Conservation (phyloP, 2,113 vertebrate species). For the Neogale vison region DNA sequence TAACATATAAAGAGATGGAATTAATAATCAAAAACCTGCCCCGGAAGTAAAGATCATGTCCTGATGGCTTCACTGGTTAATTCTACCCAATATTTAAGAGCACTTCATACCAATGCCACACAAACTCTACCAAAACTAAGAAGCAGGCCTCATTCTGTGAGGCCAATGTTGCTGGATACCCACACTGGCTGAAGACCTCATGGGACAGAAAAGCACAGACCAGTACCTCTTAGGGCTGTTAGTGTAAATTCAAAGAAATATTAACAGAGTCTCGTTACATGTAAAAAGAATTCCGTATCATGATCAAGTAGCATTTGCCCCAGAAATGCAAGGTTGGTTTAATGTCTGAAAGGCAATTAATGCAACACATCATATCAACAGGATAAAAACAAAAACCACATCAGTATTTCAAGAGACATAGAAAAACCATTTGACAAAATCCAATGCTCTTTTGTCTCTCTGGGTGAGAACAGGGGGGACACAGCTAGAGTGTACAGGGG, state of each 20-base stretch:
- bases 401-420: not conserved
- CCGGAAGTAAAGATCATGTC: not conserved
- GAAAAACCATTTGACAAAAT: not conserved
- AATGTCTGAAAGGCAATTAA: not conserved
- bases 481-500: accelerated
- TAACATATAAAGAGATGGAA: not conserved
- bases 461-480: not conserved
- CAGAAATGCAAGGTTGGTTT: not conserved
- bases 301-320: not conserved
- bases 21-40: not conserved
- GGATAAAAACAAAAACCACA: not conserved
- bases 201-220: not conserved
- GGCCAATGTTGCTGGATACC: not conserved
- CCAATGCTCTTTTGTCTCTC: too few relatives aligned
- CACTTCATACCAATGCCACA: not conserved
- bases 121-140: not conserved
- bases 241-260: not conserved
- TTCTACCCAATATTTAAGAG: not conserved
- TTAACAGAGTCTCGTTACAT: not conserved
- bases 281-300: not conserved
- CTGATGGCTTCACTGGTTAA: not conserved
- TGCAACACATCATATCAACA: not conserved
- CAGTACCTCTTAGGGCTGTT: not conserved
- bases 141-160: not conserved
- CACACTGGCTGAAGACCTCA: not conserved